Base-by-base conservation (phyloP, 2,797 vertebrate genomes). In the Ptychadena robeensis region DNA sequence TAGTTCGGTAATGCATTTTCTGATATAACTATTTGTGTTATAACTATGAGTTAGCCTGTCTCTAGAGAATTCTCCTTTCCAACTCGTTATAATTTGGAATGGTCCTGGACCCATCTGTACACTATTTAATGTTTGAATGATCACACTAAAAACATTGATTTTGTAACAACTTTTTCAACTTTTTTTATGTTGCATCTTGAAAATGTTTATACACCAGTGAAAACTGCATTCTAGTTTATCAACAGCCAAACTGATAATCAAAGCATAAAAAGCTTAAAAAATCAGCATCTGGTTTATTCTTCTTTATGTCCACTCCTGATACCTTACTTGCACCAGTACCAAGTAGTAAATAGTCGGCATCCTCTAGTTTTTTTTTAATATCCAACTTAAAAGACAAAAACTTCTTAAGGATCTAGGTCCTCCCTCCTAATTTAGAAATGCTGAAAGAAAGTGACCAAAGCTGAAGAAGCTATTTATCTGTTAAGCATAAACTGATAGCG, bases 401-500 rank as follows among this genome's bases (percentile, higher is more conserved):
- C 3, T 37, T 68, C 35, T 38, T 4, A 32, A 32, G 7, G 35
- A 10, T 48, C 38, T 68, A 75, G 69, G 44, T 37, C 31, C 61
- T 64, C 31, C 31, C 61, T 67, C 9, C 34, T 57, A 15, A 73
- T 28, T 37, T 38, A 30, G n/a, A 7, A 4, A 34, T 82, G 15
- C 61, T 34, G 61, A 40, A 69, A 4, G 27, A 68, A 69, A 69
- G 14, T 28, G 25, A 74, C 72, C 22, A 69, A 68, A 61, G 28
- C 35, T 28, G 44, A 73, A 81, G 61, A 81, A 70, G 37, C 72
- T 76, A 85, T 80, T 75, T 81, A 80, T 85, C 66, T 70, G 37
- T 48, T 75, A 76, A 75, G 25, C 37, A 64, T 65, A 81, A 81
- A 85, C 53, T 71, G 78, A 80, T 79, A 84, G 70, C 82, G 68